Conservation (phyloP, 2,888 invertebrate species). For the Ichneumoninae sp. region DNA sequence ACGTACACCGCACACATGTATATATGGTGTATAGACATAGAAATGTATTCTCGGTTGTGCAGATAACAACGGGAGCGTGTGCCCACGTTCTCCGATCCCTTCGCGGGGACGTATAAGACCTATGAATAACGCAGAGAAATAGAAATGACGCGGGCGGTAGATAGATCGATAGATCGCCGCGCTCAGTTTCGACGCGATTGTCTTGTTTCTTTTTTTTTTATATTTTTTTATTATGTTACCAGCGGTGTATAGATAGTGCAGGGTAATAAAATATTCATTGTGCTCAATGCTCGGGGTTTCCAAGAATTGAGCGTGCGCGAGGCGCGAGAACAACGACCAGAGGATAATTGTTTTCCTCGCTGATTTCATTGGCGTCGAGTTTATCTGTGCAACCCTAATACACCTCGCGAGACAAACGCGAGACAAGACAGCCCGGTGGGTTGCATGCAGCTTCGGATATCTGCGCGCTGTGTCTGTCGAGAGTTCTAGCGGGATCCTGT, state of each 20-base stretch:
- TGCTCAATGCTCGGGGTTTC: conserved; percentile 39
- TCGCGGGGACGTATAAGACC: conserved; percentile 49
- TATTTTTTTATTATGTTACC: background rate
- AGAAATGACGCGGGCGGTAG: conserved; percentile 62
- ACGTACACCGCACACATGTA: conserved; percentile 12
- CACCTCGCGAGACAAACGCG: conserved; percentile 42
- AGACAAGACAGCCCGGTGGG: conserved; percentile 37
- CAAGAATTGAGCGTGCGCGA: conserved; percentile 42
- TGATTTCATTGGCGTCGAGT: conserved; percentile 41
- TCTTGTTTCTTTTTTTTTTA: background rate
- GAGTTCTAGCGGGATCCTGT: conserved; percentile 23
- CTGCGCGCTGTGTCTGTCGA: conserved; percentile 14
- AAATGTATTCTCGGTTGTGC: conserved; percentile 21
- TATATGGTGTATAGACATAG: conserved; percentile 10
- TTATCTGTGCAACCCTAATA: conserved; percentile 47
- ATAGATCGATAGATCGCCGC: conserved; percentile 53
- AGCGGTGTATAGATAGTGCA: conserved; percentile 16
- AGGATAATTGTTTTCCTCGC: conserved; percentile 59
- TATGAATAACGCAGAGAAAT: conserved; percentile 67
- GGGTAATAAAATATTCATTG: conserved; percentile 52
- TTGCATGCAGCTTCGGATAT: background rate
- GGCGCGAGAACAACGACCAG: conserved; percentile 62
- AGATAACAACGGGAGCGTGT: conserved; percentile 38
- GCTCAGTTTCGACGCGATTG: conserved; percentile 54
- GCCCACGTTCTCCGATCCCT: conserved; percentile 66